Base-by-base conservation (phyloP, 2,888 invertebrate genomes). In the Augiades crinisus region DNA sequence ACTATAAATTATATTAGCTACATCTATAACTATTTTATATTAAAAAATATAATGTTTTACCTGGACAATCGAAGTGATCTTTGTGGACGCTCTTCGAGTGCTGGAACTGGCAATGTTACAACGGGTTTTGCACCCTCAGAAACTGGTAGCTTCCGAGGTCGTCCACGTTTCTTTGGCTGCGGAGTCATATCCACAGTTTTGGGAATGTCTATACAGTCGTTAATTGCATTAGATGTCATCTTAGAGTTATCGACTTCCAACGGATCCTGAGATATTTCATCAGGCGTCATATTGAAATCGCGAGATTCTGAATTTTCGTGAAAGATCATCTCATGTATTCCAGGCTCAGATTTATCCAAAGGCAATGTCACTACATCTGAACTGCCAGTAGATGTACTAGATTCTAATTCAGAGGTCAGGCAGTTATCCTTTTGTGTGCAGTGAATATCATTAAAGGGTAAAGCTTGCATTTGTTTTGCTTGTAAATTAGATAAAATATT, bases 401-500 rank as follows among this genome's bases (percentile, higher is more conserved):
- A 79, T 57, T 86, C 85, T 38, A 73, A 58, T 53, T 83, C 82
- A 12, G 75, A 64, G 12, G 70, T 67, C 12, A 75, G 61, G 56
- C 69, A 66, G 53, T 72, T 65, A 53, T 68, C 65, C 55, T 80
- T 81, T 36, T 78, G 81, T 54, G 75, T 60, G 56, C 73, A 70
- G 57, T 78, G 78, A 8, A 78, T 62, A 53, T 78, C 80, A 59
- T 72, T 81, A 38, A 78, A 67, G 33, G 82, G 67, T 58, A 82
- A 62, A 24, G 72, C 67, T 67, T 86, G 82, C 56, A 81, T 72
- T 62, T 86, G 83, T 61, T 88, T 86, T 12, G 78, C 79, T 67
- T 89, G 86, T 57, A 90, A 74, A 65, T 83, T 88, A 3, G 86
- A 79, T 30, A 90, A 65, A 61, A 90, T 90, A 60, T 83, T 88